These are phyloP conservation scores for Calliopsis andreniformis DNA, from an alignment of 1,140 invertebrate species.

Conservation along the genomic window DNA sequence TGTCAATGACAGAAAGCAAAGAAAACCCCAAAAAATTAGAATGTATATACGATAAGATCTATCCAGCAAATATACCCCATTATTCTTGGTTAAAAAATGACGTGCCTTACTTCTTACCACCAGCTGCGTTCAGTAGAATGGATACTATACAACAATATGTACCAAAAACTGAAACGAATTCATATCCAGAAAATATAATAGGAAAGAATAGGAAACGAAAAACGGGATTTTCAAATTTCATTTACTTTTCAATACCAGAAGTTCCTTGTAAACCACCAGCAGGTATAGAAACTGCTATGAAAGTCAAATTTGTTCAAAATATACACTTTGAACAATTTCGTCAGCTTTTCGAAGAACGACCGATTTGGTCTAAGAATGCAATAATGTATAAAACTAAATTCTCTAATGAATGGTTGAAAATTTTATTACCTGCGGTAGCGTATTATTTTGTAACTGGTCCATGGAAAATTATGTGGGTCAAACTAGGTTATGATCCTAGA, in stretches of 20 bases:
- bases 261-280: conserved; percentile 82
- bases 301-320: conserved; percentile 80
- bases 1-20: conserved; percentile 85
- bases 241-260: conserved; percentile 81
- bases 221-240: conserved; percentile 82
- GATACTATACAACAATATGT: conserved; percentile 84
- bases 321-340: conserved; percentile 80
- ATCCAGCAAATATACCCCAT: conserved; percentile 84
- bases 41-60: conserved; percentile 86
- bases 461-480: conserved; percentile 93
- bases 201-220: conserved; percentile 82
- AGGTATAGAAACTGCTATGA: conserved; percentile 80
- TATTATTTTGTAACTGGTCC: conserved; percentile 94
- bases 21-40: conserved; percentile 78
- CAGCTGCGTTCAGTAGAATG: conserved; percentile 89
- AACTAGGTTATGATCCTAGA: conserved; percentile 92
- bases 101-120: conserved; percentile 87
- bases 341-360: conserved; percentile 88
- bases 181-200: conserved; percentile 78
- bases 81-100: conserved; percentile 84
- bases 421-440: conserved; percentile 90
- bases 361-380: conserved; percentile 92
- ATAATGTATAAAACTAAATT: conserved; percentile 86
- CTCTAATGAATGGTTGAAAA: conserved; percentile 86
- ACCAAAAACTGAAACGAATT: conserved; percentile 74